These are phyloP conservation scores for Taphrorychus bicolor DNA, from an alignment of 2,888 invertebrate genomes.

Conservation along the genomic window DNA sequence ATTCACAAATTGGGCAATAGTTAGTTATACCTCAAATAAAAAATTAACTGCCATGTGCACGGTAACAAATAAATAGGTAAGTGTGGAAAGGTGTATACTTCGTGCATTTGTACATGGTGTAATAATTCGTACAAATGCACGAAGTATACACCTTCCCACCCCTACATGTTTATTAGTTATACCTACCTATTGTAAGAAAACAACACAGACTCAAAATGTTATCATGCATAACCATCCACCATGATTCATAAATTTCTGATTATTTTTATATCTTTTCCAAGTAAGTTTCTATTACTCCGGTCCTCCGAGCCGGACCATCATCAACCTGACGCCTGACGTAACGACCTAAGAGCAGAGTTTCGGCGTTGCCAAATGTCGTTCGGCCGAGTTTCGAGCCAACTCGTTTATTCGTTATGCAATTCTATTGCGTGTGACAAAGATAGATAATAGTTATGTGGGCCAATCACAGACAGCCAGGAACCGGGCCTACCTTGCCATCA, in stretches of 20 bases:
- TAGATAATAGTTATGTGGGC: slow-evolving; percentile 52
- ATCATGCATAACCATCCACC: not conserved
- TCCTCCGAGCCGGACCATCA: slow-evolving; percentile 26
- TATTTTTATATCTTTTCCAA: not conserved
- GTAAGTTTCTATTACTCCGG: slow-evolving; percentile 1
- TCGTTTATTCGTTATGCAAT: slow-evolving; percentile 51
- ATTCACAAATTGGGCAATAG: too few relatives aligned
- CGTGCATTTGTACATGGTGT: too few relatives aligned
- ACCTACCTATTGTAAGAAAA: too few relatives aligned
- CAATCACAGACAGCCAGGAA: slow-evolving; percentile 68
- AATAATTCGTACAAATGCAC: too few relatives aligned
- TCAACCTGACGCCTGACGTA: slow-evolving; percentile 26
- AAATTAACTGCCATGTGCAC: too few relatives aligned
- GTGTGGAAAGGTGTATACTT: too few relatives aligned
- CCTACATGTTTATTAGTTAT: too few relatives aligned
- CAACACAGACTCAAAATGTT: too few relatives aligned
- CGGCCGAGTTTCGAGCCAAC: slow-evolving; percentile 31
- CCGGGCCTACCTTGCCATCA: slow-evolving; percentile 75
- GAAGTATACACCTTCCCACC: too few relatives aligned
- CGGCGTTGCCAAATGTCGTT: slow-evolving; percentile 9
- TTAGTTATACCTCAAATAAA: too few relatives aligned
- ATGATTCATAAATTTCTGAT: not conserved
- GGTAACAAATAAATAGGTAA: too few relatives aligned
- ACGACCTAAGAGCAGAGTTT: not conserved
- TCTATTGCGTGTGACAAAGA: slow-evolving; percentile 55